These are phyloP conservation scores for Eupeodes latifasciatus DNA, from an alignment of 2,888 invertebrate genomes.

Conservation along the genomic window DNA sequence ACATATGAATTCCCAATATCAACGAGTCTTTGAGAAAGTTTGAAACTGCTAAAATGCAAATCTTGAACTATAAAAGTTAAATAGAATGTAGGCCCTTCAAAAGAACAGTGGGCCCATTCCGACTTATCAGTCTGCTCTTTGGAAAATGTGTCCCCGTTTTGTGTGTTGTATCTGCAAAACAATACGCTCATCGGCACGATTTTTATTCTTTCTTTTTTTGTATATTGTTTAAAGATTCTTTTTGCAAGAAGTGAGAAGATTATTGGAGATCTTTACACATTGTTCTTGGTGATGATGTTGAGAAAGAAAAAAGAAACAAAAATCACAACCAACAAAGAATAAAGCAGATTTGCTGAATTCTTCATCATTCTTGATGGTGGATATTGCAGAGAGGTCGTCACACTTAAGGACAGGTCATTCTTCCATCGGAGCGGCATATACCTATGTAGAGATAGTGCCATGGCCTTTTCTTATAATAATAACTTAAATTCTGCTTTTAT, in stretches of 20 bases:
- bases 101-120: background rate
- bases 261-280: slow-evolving; percentile 64
- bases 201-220: slow-evolving; percentile 6
- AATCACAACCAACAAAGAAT: slow-evolving; percentile 12
- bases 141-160: background rate
- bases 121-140: too few species aligned
- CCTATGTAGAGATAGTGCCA: slow-evolving; percentile 2
- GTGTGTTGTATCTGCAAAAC: slow-evolving; percentile 47
- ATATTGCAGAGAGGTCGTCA: slow-evolving; percentile 56
- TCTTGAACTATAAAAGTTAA: background rate
- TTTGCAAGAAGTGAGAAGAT: slow-evolving; percentile 61
- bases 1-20: too few species aligned
- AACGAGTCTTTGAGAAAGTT: too few species aligned
- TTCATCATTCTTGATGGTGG: slow-evolving; percentile 29
- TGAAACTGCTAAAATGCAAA: background rate
- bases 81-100: background rate
- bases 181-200: slow-evolving; percentile 64
- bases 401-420: slow-evolving; percentile 70
- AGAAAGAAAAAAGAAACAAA: background rate
- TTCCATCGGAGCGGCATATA: background rate
- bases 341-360: slow-evolving; percentile 32
- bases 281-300: slow-evolving; percentile 28
- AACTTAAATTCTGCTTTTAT: slow-evolving; percentile 31
- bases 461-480: slow-evolving; percentile 53
- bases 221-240: slow-evolving; percentile 16